Evolutionary conservation across 2,888 invertebrate species (phyloP).

Genomic region (Pherbina coryleti): DNA sequence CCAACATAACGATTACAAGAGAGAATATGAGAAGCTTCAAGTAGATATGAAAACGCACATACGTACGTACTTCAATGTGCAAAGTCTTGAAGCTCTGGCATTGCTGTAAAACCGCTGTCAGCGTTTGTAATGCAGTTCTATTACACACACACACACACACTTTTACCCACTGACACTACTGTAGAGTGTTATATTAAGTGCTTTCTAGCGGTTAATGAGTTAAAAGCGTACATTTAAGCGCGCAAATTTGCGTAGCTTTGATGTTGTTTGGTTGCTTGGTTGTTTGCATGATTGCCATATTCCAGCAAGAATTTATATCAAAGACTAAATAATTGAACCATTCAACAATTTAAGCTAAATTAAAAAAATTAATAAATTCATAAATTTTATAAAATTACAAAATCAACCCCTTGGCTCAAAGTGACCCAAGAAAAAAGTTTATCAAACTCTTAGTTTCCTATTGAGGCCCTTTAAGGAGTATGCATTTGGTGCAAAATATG

Average conservation of each 20-base stretch:
- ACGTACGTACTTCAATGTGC: too few species aligned
- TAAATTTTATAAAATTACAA: too few species aligned
- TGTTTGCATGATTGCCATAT: neutral
- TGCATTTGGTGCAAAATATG: too few species aligned
- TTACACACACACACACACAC: too few species aligned
- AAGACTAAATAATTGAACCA: neutral
- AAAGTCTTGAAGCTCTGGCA: too few species aligned
- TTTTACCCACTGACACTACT: too few species aligned
- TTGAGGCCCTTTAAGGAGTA: too few species aligned
- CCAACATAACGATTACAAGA: constrained; percentile 5
- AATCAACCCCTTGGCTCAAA: neutral
- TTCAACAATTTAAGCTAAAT: neutral
- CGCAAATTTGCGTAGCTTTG: constrained; percentile 15
- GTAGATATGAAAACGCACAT: constrained; percentile 12
- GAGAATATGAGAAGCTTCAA: constrained; percentile 30
- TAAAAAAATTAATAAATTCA: too few species aligned
- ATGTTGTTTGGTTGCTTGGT: constrained; percentile 4
- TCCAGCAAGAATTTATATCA: neutral
- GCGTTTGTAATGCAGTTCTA: too few species aligned
- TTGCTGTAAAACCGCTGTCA: too few species aligned
- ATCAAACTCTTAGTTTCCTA: too few species aligned
- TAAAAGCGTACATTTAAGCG: constrained; percentile 22
- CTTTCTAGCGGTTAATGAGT: constrained; percentile 29
- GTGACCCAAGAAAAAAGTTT: neutral
- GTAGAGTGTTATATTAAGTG: neutral